Conservation (phyloP, 1,140 invertebrate species). For the Zeugodacus cucurbitae region DNA sequence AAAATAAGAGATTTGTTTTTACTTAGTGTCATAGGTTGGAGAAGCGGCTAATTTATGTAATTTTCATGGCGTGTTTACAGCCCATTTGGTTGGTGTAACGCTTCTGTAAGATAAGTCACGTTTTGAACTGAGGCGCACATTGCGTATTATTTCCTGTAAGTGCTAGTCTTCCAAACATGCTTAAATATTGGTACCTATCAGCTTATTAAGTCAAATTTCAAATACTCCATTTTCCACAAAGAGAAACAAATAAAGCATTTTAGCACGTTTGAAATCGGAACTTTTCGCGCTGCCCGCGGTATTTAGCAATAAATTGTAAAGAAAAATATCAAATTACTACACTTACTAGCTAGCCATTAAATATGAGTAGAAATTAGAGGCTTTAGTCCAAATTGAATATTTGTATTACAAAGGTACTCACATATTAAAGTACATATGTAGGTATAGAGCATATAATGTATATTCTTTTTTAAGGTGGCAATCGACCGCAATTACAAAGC, state of each 20-base stretch:
- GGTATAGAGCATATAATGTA: not conserved
- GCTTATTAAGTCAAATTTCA: not conserved
- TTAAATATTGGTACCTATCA: not conserved
- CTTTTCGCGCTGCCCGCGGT: not conserved
- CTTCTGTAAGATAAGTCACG: not conserved
- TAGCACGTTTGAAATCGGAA: not conserved
- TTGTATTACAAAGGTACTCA: too few relatives aligned
- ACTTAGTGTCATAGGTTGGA: too few relatives aligned
- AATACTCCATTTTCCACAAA: not conserved
- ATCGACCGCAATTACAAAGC: not conserved
- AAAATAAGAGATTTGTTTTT: not conserved
- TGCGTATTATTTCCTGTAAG: too few relatives aligned
- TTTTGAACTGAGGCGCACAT: not conserved
- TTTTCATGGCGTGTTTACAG: not conserved
- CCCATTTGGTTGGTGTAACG: not conserved
- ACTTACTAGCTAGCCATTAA: too few relatives aligned
- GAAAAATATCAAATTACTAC: too few relatives aligned
- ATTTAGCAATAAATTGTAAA: not conserved
- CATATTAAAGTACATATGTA: too few relatives aligned
- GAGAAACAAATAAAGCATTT: not conserved
- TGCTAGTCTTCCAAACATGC: too few relatives aligned
- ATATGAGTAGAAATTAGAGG: not conserved
- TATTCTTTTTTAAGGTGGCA: too few relatives aligned
- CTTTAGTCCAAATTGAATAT: not conserved
- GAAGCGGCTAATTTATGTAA: too few relatives aligned